Evolutionary conservation across 2,888 invertebrate genomes (phyloP).

Genomic region (Synanthedon vespiformis): DNA sequence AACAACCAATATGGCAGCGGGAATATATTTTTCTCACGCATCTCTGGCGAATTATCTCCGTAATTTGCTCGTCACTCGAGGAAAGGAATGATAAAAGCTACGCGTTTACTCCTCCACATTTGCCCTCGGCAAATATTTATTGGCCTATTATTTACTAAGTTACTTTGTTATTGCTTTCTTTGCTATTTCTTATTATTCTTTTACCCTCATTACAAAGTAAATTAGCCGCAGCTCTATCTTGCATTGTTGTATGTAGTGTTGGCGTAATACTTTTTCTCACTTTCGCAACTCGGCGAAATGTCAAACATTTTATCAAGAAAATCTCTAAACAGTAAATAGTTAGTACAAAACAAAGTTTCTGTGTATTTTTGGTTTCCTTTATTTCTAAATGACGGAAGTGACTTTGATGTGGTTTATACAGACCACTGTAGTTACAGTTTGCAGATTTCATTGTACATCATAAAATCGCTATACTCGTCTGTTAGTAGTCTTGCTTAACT

Average conservation of each 20-base stretch:
- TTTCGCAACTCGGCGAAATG: no score
- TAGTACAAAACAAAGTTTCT: no score
- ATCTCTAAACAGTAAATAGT: no score
- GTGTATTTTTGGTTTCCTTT: no score
- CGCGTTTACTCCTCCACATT: slow-evolving; percentile 1
- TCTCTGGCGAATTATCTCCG: slow-evolving; percentile 35
- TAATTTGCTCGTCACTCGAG: slow-evolving; percentile 29
- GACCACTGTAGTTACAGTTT: no score
- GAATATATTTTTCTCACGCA: slow-evolving; percentile 49
- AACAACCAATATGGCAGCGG: slow-evolving; percentile 31
- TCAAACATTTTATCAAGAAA: no score
- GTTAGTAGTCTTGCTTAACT: no score
- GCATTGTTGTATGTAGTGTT: not conserved
- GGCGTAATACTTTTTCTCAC: not conserved
- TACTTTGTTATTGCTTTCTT: not conserved
- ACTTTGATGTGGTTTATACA: no score
- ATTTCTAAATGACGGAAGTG: no score
- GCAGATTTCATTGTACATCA: no score
- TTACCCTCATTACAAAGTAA: not conserved
- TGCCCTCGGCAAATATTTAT: not conserved
- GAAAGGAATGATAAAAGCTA: slow-evolving; percentile 30
- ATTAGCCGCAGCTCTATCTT: not conserved
- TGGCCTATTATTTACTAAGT: not conserved
- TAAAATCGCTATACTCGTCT: no score
- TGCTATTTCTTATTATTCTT: not conserved